A percentile compares a stretch with the other conserved stretches of the same genome.
Evolutionary conservation across 2,797 vertebrate genomes (phyloP).

Genomic region (Bovichtus variegatus): DNA sequence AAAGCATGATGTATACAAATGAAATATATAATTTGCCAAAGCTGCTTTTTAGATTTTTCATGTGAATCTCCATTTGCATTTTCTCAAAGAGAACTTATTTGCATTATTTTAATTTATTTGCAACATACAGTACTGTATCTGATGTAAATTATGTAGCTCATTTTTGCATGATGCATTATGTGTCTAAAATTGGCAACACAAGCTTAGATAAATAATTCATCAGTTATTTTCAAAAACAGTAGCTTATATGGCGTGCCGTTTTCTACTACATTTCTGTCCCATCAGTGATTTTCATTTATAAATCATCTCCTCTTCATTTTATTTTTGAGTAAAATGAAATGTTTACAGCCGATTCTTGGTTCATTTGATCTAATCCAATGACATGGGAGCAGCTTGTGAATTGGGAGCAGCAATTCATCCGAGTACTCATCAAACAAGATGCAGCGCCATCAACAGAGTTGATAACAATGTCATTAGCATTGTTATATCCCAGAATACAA

Average conservation of each 20-base stretch:
- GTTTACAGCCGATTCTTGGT: conserved; percentile 28
- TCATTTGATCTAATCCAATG: conserved; percentile 54
- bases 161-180: conserved; percentile 35
- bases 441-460: conserved; percentile 45
- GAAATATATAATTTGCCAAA: conserved; percentile 28
- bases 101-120: conserved; percentile 14
- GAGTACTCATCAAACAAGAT: conserved; percentile 45
- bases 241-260: conserved; percentile 7
- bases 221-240: conserved; percentile 23
- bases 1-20: conserved; percentile 25
- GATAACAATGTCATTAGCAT: conserved; percentile 66
- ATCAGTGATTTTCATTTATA: conserved; percentile 35
- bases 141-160: conserved; percentile 39
- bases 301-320: conserved; percentile 39
- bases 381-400: conserved; percentile 38
- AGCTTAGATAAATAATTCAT: conserved; percentile 70
- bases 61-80: conserved; percentile 41
- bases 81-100: conserved; percentile 42
- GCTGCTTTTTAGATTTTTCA: conserved; percentile 28
- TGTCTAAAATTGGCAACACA: conserved; percentile 28
- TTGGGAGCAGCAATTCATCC: conserved; percentile 47
- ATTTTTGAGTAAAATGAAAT: conserved; percentile 26
- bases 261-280: conserved; percentile 12
- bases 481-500: conserved; percentile 51
- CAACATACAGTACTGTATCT: conserved; percentile 21